Conservation (phyloP, 2,888 invertebrate species). For the Limnephilus lunatus region DNA sequence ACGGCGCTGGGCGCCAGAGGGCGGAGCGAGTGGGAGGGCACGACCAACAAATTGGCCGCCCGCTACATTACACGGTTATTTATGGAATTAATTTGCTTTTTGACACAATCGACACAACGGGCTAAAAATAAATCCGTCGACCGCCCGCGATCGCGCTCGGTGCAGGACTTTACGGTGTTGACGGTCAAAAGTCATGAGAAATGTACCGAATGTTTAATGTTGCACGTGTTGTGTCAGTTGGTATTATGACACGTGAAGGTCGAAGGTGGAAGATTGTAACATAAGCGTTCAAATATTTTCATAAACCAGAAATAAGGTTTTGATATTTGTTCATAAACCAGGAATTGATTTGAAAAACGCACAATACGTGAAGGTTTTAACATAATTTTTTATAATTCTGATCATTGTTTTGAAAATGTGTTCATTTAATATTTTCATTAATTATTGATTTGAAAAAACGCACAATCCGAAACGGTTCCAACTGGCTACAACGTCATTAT, state of each 20-base stretch:
- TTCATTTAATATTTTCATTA: too few relatives aligned
- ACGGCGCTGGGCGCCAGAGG: slow-evolving; percentile 1
- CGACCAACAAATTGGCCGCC: slow-evolving; percentile 45
- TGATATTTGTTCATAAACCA: too few relatives aligned
- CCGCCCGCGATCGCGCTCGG: neutral
- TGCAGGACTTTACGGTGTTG: neutral
- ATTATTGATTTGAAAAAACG: too few relatives aligned
- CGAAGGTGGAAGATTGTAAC: neutral
- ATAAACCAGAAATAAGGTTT: too few relatives aligned
- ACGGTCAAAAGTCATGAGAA: neutral
- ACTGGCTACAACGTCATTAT: too few relatives aligned
- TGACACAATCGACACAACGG: slow-evolving; percentile 60
- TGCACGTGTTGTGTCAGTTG: neutral
- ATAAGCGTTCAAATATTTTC: too few relatives aligned
- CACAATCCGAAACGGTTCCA: too few relatives aligned
- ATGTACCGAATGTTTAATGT: neutral
- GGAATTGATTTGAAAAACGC: too few relatives aligned
- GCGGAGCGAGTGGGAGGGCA: slow-evolving; percentile 13
- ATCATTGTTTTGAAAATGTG: too few relatives aligned
- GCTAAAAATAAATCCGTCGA: slow-evolving; percentile 39
- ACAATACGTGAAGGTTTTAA: too few relatives aligned
- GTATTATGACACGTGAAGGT: neutral
- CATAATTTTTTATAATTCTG: too few relatives aligned
- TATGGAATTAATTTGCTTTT: slow-evolving; percentile 64
- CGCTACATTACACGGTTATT: slow-evolving; percentile 56